Percentiles rank a stretch among this genome's conserved stretches.
phyloP scores from a whole-genome alignment of 2,888 invertebrate genomes.

The Nezara viridula region DNA sequence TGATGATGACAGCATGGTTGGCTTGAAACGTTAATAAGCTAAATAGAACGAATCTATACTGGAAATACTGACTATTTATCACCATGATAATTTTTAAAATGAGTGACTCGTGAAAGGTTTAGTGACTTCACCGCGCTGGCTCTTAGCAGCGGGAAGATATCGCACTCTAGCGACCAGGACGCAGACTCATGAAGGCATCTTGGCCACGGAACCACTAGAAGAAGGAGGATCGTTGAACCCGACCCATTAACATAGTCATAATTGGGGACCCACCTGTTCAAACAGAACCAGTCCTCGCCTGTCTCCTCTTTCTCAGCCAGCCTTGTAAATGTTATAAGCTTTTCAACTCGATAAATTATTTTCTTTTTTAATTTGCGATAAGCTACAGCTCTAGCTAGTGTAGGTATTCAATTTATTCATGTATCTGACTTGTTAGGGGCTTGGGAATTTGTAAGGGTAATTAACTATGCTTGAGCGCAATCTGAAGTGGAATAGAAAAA shows the following conservation, averaged over 20 bases:
- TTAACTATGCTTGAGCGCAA: background rate
- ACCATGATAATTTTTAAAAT: too few species aligned
- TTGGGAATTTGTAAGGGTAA: background rate
- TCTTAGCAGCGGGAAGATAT: background rate
- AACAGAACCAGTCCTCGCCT: slow-evolving; percentile 15
- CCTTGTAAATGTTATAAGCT: background rate
- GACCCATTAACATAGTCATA: slow-evolving; percentile 39
- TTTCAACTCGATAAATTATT: background rate
- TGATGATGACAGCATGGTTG: too few species aligned
- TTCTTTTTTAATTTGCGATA: background rate
- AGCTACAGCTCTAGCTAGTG: too few species aligned
- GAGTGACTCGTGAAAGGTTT: too few species aligned
- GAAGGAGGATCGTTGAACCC: slow-evolving; percentile 19
- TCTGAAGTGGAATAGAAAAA: background rate
- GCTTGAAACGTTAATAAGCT: too few species aligned
- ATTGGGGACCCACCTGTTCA: slow-evolving; percentile 46
- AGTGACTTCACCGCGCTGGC: too few species aligned
- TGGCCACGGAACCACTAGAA: slow-evolving; percentile 9
- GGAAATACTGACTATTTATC: too few species aligned
- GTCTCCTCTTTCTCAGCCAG: background rate
- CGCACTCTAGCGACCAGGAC: background rate
- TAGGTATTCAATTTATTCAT: background rate
- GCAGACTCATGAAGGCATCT: slow-evolving; percentile 7
- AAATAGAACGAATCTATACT: too few species aligned
- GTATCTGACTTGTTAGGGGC: background rate